Evolutionary conservation across 2,888 invertebrate genomes (phyloP).

Genomic region (Caenorhabditis wallacei): DNA sequence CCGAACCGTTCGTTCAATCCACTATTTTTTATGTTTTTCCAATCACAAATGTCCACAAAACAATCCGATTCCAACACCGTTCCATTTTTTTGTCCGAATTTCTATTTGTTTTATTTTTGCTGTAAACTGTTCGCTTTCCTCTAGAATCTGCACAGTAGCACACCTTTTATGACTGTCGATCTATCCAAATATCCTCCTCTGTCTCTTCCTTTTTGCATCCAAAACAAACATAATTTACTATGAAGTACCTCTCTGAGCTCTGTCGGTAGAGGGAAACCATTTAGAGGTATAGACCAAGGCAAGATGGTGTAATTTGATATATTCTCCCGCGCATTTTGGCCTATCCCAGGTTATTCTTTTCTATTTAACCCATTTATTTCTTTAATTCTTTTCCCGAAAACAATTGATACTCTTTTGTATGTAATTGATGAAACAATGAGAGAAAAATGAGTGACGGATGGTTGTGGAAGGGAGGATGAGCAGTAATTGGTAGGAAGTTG

Average conservation of each 20-base stretch:
- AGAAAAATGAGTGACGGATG: constrained; percentile 38
- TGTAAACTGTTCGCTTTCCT: not conserved
- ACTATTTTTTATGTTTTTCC: not conserved
- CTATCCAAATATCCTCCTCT: constrained; percentile 55
- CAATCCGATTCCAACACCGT: no score
- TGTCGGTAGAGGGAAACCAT: constrained; percentile 44
- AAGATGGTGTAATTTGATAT: constrained; percentile 44
- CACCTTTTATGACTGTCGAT: constrained; percentile 47
- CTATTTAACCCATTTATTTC: constrained; percentile 18
- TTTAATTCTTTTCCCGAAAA: constrained; percentile 30
- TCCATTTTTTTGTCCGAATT: constrained; percentile 19
- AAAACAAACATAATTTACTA: constrained; percentile 63
- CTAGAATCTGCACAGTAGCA: constrained; percentile 16
- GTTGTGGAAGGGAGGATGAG: not conserved
- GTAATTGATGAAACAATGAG: constrained; percentile 21
- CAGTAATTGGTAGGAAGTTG: constrained; percentile 48
- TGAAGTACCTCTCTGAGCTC: constrained; percentile 50
- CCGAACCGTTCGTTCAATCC: no score
- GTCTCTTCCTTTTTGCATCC: constrained; percentile 8
- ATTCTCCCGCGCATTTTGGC: constrained; percentile 10
- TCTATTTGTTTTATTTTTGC: constrained; percentile 18
- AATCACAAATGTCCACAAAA: not conserved
- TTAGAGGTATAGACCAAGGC: constrained; percentile 20
- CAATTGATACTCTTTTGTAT: constrained; percentile 7
- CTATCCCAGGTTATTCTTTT: constrained; percentile 34